Evolutionary conservation across 2,797 vertebrate genomes (phyloP).

Genomic region (Morus bassanus): DNA sequence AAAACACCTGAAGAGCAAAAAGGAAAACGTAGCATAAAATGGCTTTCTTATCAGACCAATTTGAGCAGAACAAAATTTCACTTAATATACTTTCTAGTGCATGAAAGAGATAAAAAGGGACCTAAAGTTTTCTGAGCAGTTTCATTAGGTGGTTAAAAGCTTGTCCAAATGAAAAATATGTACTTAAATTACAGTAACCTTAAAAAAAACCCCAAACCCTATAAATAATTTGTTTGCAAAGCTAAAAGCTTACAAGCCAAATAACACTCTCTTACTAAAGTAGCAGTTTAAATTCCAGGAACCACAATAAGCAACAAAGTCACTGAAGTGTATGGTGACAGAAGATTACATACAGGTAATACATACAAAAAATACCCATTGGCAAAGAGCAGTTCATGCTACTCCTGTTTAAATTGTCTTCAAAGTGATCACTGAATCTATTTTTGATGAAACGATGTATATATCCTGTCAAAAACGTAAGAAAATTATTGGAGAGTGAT

Average conservation of each 20-base stretch:
- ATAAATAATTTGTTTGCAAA: neutral
- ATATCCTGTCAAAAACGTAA: neutral
- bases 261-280: neutral
- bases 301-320: neutral
- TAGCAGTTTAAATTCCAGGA: neutral
- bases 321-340: neutral
- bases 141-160: neutral
- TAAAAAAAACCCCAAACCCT: neutral
- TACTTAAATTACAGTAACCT: neutral
- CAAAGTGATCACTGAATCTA: neutral
- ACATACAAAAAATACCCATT: no score
- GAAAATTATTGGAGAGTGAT: neutral
- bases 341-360: accelerated
- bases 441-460: neutral
- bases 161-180: neutral
- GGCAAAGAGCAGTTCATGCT: neutral
- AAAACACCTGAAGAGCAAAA: neutral
- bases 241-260: neutral
- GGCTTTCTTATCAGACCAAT: neutral
- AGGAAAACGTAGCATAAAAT: neutral
- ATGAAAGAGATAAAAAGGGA: neutral
- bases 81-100: neutral
- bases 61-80: neutral
- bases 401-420: neutral
- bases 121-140: neutral